Conservation (phyloP, 2,113 vertebrate genomes). For the Phylloscopus trochiloides region DNA sequence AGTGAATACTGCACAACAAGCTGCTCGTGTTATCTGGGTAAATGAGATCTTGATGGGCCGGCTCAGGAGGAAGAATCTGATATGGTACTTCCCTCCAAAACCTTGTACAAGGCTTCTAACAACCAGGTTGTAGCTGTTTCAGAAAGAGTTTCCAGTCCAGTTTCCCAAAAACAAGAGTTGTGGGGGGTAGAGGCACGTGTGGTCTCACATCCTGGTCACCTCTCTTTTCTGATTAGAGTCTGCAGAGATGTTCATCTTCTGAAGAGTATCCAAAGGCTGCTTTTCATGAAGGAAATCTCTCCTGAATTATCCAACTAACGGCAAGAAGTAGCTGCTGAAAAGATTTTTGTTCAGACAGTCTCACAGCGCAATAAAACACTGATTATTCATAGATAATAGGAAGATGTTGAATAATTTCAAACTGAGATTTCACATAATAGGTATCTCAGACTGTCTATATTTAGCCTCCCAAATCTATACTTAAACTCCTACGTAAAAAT, state of each 20-base stretch:
- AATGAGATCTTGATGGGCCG: neutral
- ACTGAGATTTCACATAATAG: neutral
- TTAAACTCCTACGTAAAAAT: neutral
- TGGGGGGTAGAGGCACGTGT: neutral
- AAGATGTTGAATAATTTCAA: constrained; percentile 11
- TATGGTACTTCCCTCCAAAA: neutral
- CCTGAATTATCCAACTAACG: neutral
- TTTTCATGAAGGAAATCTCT: neutral
- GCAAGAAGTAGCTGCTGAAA: neutral
- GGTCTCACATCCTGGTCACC: neutral
- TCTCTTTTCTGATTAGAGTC: neutral
- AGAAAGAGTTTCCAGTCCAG: neutral
- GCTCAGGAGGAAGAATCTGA: neutral
- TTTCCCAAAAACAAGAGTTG: neutral
- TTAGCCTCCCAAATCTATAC: neutral
- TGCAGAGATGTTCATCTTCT: neutral
- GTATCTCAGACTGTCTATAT: neutral
- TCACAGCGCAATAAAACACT: accelerated
- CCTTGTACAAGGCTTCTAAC: neutral
- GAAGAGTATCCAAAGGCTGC: neutral
- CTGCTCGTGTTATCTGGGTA: neutral
- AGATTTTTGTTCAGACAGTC: neutral
- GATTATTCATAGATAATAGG: constrained; percentile 27
- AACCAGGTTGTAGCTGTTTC: neutral
- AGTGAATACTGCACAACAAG: neutral